phyloP scores from a whole-genome alignment of 2,888 invertebrate species.

The Bellardia pandia region DNA sequence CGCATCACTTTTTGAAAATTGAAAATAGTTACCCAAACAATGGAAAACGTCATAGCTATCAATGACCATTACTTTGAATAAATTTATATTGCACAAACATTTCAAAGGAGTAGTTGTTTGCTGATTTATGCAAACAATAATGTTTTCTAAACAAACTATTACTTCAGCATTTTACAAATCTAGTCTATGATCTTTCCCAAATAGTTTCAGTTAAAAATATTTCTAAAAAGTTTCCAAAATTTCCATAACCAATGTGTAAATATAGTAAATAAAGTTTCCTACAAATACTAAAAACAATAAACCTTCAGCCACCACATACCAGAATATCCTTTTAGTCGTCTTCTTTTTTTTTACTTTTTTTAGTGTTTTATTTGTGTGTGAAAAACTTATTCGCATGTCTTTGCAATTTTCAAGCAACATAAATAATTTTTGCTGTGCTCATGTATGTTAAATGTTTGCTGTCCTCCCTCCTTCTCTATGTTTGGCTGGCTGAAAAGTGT shows the following conservation, averaged over 20 bases:
- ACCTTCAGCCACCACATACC: conserved; percentile 60
- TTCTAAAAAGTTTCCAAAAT: not conserved
- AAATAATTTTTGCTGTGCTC: conserved; percentile 67
- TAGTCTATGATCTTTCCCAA: not conserved
- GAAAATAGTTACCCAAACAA: no score
- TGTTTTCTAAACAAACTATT: no score
- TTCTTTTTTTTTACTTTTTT: not conserved
- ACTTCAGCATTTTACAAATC: no score
- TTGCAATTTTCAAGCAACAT: conserved; percentile 71
- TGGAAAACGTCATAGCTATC: no score
- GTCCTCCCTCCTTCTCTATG: conserved; percentile 29
- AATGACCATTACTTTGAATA: no score
- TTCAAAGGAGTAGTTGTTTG: no score
- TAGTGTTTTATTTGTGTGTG: conserved; percentile 39
- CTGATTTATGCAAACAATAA: no score
- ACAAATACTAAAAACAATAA: conserved; percentile 53
- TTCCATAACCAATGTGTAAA: not conserved
- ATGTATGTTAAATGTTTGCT: conserved; percentile 59
- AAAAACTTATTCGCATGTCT: conserved; percentile 73
- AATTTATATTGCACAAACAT: no score
- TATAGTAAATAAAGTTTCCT: not conserved
- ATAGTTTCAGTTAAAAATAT: not conserved
- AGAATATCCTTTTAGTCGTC: conserved; percentile 61
- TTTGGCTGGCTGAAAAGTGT: conserved; percentile 49
- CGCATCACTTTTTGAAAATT: no score